Evolutionary conservation across 2,797 vertebrate genomes (phyloP).

Genomic region (Sardinella longiceps): DNA sequence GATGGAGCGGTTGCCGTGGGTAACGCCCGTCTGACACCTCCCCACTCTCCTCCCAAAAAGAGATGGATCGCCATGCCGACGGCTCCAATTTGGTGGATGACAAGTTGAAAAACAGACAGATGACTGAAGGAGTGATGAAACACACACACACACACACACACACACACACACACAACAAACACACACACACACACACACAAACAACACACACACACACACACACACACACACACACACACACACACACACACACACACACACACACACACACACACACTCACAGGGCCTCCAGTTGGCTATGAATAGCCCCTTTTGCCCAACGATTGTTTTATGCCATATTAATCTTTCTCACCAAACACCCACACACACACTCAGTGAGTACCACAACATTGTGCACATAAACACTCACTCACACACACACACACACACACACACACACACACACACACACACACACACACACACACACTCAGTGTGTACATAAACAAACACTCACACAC

Average conservation of each 20-base stretch:
- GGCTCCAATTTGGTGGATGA: constrained; percentile 60
- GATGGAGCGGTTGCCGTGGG: constrained; percentile 30
- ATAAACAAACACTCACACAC: not conserved
- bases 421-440: not conserved
- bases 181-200: too few relatives aligned
- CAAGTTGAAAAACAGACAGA: constrained; percentile 62
- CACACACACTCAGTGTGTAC: too few relatives aligned
- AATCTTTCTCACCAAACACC: not conserved
- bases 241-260: constrained; percentile 17
- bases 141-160: not conserved
- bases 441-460: not conserved
- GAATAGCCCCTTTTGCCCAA: not conserved
- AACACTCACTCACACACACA: not conserved
- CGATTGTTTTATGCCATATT: not conserved
- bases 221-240: constrained; percentile 22
- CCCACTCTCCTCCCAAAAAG: constrained; percentile 43
- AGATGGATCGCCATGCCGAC: constrained; percentile 55
- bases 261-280: constrained; percentile 2
- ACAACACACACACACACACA: constrained; percentile 7
- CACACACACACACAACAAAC: too few relatives aligned
- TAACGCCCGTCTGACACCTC: constrained; percentile 28
- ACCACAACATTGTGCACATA: not conserved
- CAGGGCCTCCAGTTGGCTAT: not conserved
- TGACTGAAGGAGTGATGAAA: constrained; percentile 45
- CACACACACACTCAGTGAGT: not conserved